Evolutionary conservation across 2,113 vertebrate species (phyloP).

Genomic region (Pteropus alecto): DNA sequence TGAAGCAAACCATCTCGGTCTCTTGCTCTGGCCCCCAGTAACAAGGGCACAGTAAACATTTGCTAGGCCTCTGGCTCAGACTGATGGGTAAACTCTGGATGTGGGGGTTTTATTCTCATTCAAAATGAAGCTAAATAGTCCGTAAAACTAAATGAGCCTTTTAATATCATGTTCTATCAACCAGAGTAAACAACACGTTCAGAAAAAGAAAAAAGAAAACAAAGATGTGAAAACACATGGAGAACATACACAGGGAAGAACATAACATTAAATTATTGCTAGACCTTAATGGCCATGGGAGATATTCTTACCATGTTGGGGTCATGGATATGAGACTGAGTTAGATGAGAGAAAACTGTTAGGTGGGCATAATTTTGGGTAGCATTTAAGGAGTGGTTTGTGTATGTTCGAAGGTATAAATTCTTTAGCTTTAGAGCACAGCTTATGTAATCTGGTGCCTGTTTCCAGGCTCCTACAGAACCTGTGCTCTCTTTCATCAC

Average conservation of each 20-base stretch:
- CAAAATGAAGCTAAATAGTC: conserved; percentile 42
- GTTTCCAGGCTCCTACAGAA: background rate
- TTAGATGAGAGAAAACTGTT: background rate
- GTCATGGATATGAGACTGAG: background rate
- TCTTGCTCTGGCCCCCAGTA: background rate
- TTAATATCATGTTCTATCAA: background rate
- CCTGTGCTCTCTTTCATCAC: background rate
- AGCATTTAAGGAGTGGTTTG: background rate
- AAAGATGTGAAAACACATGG: background rate
- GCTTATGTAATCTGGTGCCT: background rate
- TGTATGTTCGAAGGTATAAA: background rate
- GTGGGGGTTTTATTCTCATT: conserved; percentile 40
- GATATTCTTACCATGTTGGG: background rate
- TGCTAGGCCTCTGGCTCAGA: background rate
- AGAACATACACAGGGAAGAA: background rate
- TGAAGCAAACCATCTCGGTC: background rate
- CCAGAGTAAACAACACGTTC: conserved; percentile 16
- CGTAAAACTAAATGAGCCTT: conserved; percentile 32
- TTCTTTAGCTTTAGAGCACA: background rate
- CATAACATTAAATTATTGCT: background rate
- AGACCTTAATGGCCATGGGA: background rate
- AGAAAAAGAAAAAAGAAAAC: conserved; percentile 11
- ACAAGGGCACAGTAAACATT: background rate
- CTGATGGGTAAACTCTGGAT: background rate
- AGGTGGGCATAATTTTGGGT: background rate